Evolutionary conservation across 2,113 vertebrate species (phyloP), one percentile per base, ranked within the genome.

Genomic region (Caloenas nicobarica): DNA sequence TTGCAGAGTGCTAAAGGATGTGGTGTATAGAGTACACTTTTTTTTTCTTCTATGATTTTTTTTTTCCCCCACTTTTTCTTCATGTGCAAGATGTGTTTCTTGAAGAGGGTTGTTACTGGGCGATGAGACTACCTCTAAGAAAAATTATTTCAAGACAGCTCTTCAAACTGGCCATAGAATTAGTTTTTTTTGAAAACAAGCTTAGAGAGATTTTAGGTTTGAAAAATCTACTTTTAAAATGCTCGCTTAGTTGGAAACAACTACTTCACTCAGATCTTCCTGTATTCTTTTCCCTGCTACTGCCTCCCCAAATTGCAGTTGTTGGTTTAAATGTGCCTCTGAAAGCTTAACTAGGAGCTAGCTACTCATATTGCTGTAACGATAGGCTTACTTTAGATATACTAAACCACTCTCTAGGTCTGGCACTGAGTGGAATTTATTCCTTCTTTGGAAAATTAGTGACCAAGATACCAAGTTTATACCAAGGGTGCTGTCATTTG

Each of bases 1-100:
- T n/a, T 1, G 1, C 0, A 1, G 26, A n/a, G 70, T 73, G 46
- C 36, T 62, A 13, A 66, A 54, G 24, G 14, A 9, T 19, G 60
- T 10, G 29, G 16, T 61, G 6, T 51, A 28, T 4, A 44, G 29
- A 62, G 19, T 34, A 44, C 1, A 18, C 8, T 53, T 68, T 24
- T 10, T 22, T 40, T 73, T 38, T 42, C 12, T 36, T 50, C 22
- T 51, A 5, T 11, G 16, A n/a, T n/a, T 66, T 62, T 15, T 26
- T 10, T 42, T n/a, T 51, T 21, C 14, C 13, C 7, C 5, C 2
- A 8, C 11, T 28, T 29, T 76, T 56, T 21, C 23, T 61, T 70
- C 21, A 33, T 13, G 3, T 74, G 10, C 1, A 5, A 58, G 16
- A 16, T 73, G 11, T 79, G 21, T 34, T 82, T 93, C 44, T 86